A percentile compares a stretch with the other conserved stretches of the same genome.
These are phyloP conservation scores for Thalassoma bifasciatum DNA, from an alignment of 2,113 vertebrate species.

Conservation along the genomic window DNA sequence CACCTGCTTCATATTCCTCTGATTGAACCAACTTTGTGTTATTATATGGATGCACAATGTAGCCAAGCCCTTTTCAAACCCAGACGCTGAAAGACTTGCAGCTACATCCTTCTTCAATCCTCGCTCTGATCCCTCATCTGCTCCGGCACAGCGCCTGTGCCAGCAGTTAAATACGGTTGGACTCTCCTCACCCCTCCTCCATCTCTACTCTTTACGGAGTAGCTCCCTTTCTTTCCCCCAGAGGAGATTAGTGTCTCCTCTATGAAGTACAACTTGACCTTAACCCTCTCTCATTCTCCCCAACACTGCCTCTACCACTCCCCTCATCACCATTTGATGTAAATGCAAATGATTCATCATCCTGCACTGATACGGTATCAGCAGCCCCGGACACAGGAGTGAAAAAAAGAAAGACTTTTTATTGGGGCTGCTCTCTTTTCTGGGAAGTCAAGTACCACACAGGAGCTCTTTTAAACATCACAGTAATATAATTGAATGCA, in stretches of 20 bases:
- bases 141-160: not conserved
- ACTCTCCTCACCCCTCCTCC: conserved; percentile 2
- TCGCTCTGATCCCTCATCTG: not conserved
- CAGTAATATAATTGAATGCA: conserved; percentile 21
- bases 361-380: conserved; percentile 59
- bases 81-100: not conserved
- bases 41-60: not conserved
- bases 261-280: conserved; percentile 78
- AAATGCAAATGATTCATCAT: conserved; percentile 76
- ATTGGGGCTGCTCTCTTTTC: conserved; percentile 48
- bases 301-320: conserved; percentile 44
- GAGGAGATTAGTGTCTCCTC: conserved; percentile 70
- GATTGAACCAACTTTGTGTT: not conserved
- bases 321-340: conserved; percentile 72
- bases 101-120: not conserved
- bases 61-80: not conserved
- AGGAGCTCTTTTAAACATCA: conserved; percentile 27
- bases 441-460: conserved; percentile 43
- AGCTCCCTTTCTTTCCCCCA: conserved; percentile 38
- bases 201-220: conserved; percentile 23
- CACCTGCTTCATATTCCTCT: not conserved
- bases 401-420: conserved; percentile 28
- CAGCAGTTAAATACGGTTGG: conserved; percentile 30
- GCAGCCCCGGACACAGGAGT: conserved; percentile 34
- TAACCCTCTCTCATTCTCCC: conserved; percentile 63